phyloP scores from a whole-genome alignment of 37 sponge, comb jelly and placozoan species.

The Halisarca cf. caerulea region DNA sequence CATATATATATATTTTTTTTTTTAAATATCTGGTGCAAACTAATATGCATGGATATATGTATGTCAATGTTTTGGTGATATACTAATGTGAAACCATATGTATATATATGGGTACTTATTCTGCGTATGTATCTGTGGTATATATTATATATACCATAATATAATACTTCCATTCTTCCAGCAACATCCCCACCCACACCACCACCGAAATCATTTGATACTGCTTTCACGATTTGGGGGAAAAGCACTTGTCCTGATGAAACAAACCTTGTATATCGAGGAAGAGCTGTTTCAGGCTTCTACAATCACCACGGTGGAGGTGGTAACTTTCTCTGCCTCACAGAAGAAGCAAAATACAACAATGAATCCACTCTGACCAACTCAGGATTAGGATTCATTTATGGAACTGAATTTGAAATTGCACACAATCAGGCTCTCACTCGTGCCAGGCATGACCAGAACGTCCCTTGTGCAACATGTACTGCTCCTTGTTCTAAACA shows the following conservation, averaged over 20 bases:
- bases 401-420: conserved; percentile 35
- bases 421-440: background rate
- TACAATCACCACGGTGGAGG: conserved; percentile 27
- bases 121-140: too few relatives aligned
- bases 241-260: conserved; percentile 29
- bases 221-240: conserved; percentile 18
- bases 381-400: background rate
- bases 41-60: too few relatives aligned
- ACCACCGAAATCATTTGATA: too few relatives aligned
- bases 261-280: background rate
- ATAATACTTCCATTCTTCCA: too few relatives aligned
- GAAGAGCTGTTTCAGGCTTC: background rate
- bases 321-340: conserved; percentile 18
- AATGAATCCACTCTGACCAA: background rate
- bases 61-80: too few relatives aligned
- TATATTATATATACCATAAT: too few relatives aligned
- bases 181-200: too few relatives aligned
- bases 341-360: background rate
- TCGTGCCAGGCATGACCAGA: background rate
- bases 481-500: conserved; percentile 19
- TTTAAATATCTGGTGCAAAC: too few relatives aligned
- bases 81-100: too few relatives aligned
- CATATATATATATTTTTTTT: too few relatives aligned
- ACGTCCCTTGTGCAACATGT: conserved; percentile 67
- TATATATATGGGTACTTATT: too few relatives aligned